Base-by-base conservation (phyloP, 2,113 vertebrate genomes). In the Dicentrarchus labrax region DNA sequence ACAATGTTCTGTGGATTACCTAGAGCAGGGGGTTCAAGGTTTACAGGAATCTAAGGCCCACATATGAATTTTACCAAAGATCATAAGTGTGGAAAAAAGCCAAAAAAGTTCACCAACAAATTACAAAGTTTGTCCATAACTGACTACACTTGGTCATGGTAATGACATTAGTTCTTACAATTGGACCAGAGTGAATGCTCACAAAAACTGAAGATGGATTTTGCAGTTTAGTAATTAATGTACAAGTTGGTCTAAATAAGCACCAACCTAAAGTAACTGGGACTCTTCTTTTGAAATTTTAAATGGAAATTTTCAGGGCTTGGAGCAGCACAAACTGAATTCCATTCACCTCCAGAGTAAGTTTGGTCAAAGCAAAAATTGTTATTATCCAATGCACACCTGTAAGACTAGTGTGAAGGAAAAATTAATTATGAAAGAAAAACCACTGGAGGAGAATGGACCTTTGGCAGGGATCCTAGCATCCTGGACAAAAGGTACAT, bases 11-110 rank as follows among this genome's bases (percentile, higher is more conserved):
- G 61, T 43, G 19, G 38, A n/a, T 64, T 12, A 43, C 10, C 36
- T 0, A 2, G 4, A 61, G 17, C 17, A 41, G 36, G 17, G 17
- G 0, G 5, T 24, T 21, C 16, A 13, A 17, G 10, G 16, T 61
- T 61, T 62, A 19, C 2, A 41, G 43, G 1, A 21, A 12, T 65
- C 51, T 16, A 17, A 78, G 0, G 38, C 11, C 22, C 50, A 30
- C 30, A 62, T 21, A 47, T 51, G 76, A 72, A 6, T 79, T 71
- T n/a, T 53, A 45, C 11, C 60, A 22, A 6, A 47, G 45, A 47
- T 30, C 30, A 30, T 30, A 30, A 30, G 30, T 30, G 30, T 30
- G 30, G 30, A 30, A 30, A 30, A 30, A 30, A 3, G 30, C 30
- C 30, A 30, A 12, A 1, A 10, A 13, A 47, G 41, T 53, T 45